Percentiles rank a stretch among this genome's conserved stretches.
Evolutionary conservation across 2,888 invertebrate species (phyloP).

Genomic region (Helobdella robusta): DNA sequence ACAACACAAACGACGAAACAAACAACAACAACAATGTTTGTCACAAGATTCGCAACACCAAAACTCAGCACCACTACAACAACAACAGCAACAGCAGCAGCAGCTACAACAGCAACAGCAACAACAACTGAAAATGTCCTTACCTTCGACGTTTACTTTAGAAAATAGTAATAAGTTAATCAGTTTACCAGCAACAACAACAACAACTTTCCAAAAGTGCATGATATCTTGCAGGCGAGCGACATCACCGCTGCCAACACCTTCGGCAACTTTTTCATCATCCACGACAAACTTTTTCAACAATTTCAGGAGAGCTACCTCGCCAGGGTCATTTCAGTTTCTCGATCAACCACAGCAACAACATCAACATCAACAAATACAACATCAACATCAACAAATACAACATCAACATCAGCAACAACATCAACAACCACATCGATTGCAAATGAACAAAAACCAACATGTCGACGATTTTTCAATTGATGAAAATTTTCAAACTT

Average conservation of each 20-base stretch:
- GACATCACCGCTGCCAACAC: slow-evolving; percentile 33
- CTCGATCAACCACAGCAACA: slow-evolving; percentile 9
- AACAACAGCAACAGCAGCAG: too few relatives aligned
- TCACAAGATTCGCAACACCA: too few relatives aligned
- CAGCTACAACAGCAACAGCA: too few relatives aligned
- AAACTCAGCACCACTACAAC: too few relatives aligned
- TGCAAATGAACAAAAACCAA: neutral
- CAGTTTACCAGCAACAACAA: too few relatives aligned
- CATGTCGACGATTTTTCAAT: neutral
- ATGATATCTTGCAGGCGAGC: slow-evolving; percentile 6
- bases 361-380: neutral
- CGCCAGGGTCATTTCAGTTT: slow-evolving; percentile 25
- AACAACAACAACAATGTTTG: too few relatives aligned
- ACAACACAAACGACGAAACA: too few relatives aligned
- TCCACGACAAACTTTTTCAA: slow-evolving; percentile 16
- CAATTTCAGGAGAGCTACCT: slow-evolving; percentile 25
- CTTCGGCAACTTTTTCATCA: slow-evolving; percentile 31
- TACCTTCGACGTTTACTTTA: neutral
- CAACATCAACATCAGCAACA: neutral
- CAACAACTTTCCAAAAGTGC: too few relatives aligned
- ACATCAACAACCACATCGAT: neutral
- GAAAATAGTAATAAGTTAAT: neutral
- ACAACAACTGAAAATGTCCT: neutral
- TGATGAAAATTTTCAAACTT: too few relatives aligned
- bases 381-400: neutral